Base-by-base conservation (phyloP, 1,140 invertebrate species). In the Globodera ellingtonae region DNA sequence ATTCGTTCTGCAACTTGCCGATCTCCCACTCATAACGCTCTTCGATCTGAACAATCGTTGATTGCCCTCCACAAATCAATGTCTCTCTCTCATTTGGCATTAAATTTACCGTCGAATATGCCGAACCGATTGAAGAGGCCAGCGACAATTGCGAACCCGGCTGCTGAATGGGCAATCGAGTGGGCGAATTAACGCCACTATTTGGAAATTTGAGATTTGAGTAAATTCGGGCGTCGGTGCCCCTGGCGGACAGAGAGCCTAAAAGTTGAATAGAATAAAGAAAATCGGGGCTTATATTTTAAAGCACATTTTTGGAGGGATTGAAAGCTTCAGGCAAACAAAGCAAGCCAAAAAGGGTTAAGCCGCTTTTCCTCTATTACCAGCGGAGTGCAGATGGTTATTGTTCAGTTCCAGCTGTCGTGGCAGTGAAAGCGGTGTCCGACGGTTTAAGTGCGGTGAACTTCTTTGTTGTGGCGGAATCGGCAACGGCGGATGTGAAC, bases 1-100 rank as follows among this genome's bases (percentile, higher is more conserved):
- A 52, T 71, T 84, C 83, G 72, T 70, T 44, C 18, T 86, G 50
- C 9, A 84, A 62, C 56, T 84, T 81, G 46, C 82, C 72, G 52
- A 86, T 84, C 56, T 86, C 81, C 44, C 56, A 66, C 50, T 77
- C 81, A 56, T 84, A 84, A 13, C 74, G 52, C 52, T 84, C 83
- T 65, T 84, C 83, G 21, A 84, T 73, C 82, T 83, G 74, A 59
- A 83, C 8, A 18, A 48, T 10, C 7, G 47, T 9, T 47, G 50
- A 78, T 71, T n/a, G 8, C 18, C 48, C 15, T 48, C 21, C 24
- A 46, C 6, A 67, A 77, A 77, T 15, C 8, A n/a, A 46, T 35
- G 35, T 35, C 35, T 35, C 35, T 35, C 35, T 24, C 24, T 24
- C 24, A 24, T 24, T 24, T 24, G 24, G 24, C 24, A 24, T 24